Percentiles rank a stretch among this genome's conserved stretches.
Evolutionary conservation across 2,113 vertebrate species (phyloP).

Genomic region (Dendrocopos noguchii): DNA sequence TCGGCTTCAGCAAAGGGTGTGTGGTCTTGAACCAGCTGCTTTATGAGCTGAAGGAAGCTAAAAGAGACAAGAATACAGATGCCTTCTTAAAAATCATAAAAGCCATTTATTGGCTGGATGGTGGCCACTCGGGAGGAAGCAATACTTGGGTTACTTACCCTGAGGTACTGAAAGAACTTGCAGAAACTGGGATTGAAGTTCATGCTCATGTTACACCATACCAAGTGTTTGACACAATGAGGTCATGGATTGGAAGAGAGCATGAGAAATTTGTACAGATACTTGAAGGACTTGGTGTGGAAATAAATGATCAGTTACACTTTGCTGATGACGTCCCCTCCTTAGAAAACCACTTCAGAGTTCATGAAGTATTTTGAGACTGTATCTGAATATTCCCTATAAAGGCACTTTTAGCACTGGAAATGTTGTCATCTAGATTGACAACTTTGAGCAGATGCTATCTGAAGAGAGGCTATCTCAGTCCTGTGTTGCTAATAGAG

Average conservation of each 20-base stretch:
- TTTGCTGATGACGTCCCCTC: slow-evolving; percentile 88
- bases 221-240: slow-evolving; percentile 92
- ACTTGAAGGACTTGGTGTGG: slow-evolving; percentile 85
- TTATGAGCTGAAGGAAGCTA: slow-evolving; percentile 88
- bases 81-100: slow-evolving; percentile 83
- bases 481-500: slow-evolving; percentile 11
- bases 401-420: slow-evolving; percentile 41
- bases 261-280: slow-evolving; percentile 87
- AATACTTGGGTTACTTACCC: slow-evolving; percentile 94
- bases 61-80: slow-evolving; percentile 80
- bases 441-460: slow-evolving; percentile 14
- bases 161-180: slow-evolving; percentile 84
- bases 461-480: slow-evolving; percentile 13
- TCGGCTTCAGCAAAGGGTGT: slow-evolving; percentile 98
- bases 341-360: slow-evolving; percentile 95
- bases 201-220: slow-evolving; percentile 95
- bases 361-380: slow-evolving; percentile 86
- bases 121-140: slow-evolving; percentile 93
- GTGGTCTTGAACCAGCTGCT: slow-evolving; percentile 97
- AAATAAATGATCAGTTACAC: slow-evolving; percentile 86
- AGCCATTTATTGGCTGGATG: slow-evolving; percentile 95
- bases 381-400: slow-evolving; percentile 5
- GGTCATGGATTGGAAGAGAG: slow-evolving; percentile 96
- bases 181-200: slow-evolving; percentile 83
- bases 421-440: slow-evolving; percentile 25